Conservation (phyloP, 1,140 invertebrate genomes). For the Camponotus pennsylvanicus region DNA sequence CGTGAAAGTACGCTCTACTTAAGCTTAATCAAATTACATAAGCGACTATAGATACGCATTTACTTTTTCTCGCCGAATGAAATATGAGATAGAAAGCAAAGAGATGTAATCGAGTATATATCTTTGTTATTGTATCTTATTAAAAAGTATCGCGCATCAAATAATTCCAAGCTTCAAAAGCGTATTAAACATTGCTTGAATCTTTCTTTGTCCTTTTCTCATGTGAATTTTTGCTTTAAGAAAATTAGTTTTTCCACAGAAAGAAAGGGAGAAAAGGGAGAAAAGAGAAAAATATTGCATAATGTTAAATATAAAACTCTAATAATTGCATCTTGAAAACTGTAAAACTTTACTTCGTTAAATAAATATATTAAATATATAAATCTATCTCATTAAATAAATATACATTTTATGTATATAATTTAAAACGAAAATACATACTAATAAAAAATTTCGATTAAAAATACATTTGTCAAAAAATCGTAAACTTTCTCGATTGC, state of each 20-base stretch:
- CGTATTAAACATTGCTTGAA: constrained; percentile 1
- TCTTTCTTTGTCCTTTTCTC: background rate
- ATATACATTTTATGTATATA: background rate
- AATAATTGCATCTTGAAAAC: background rate
- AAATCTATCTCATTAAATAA: background rate
- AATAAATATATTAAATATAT: too few relatives aligned
- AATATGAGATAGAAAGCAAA: constrained; percentile 39
- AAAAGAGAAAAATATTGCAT: background rate
- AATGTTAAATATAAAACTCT: background rate
- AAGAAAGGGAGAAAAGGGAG: background rate
- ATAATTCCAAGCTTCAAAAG: constrained; percentile 11
- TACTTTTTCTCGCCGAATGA: constrained; percentile 8
- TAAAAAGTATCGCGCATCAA: background rate
- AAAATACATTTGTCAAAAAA: background rate
- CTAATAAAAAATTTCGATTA: background rate
- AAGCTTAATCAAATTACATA: constrained; percentile 28
- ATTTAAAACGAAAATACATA: background rate
- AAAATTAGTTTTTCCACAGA: background rate
- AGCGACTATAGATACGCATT: constrained; percentile 7
- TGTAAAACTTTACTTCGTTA: background rate
- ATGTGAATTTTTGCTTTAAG: background rate
- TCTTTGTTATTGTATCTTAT: constrained; percentile 27
- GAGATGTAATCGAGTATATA: constrained; percentile 40
- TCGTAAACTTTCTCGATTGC: background rate
- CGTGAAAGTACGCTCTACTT: constrained; percentile 23